Conservation (phyloP, 2,888 invertebrate genomes). For the Archips xylosteana region DNA sequence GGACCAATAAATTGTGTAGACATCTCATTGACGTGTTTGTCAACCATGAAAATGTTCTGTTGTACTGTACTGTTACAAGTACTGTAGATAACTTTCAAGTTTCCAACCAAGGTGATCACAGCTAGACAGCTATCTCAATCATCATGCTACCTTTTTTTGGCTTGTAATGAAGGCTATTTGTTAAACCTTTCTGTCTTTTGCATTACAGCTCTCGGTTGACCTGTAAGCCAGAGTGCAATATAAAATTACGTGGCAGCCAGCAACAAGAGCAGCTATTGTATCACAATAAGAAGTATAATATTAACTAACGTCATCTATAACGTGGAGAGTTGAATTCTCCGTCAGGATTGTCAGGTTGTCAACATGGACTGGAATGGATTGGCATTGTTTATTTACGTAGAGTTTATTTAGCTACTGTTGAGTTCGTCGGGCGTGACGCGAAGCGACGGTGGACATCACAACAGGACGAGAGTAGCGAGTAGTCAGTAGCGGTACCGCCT, state of each 20-base stretch:
- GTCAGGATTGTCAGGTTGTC: slow-evolving; percentile 61
- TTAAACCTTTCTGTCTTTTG: slow-evolving; percentile 34
- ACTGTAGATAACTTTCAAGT: too few relatives aligned
- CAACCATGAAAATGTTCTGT: too few relatives aligned
- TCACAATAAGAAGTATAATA: slow-evolving; percentile 40
- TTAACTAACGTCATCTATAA: slow-evolving; percentile 41
- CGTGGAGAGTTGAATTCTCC: slow-evolving; percentile 54
- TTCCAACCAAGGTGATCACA: neutral
- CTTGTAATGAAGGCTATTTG: neutral
- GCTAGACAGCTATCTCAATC: neutral
- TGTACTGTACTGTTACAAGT: too few relatives aligned
- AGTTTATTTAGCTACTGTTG: slow-evolving; percentile 68
- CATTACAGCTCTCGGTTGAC: slow-evolving; percentile 71
- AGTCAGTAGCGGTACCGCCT: slow-evolving; percentile 82
- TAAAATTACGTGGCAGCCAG: slow-evolving; percentile 67
- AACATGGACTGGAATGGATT: slow-evolving; percentile 73
- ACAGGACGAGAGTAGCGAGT: slow-evolving; percentile 63
- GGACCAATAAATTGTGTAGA: neutral
- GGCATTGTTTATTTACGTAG: slow-evolving; percentile 68
- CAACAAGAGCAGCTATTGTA: slow-evolving; percentile 69
- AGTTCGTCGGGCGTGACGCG: slow-evolving; percentile 64
- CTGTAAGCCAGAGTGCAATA: slow-evolving; percentile 73
- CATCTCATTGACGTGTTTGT: too few relatives aligned
- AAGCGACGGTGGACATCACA: slow-evolving; percentile 55
- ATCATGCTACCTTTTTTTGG: neutral